Base-by-base conservation (phyloP, 2,113 vertebrate species). In the Perca schrenkii region DNA sequence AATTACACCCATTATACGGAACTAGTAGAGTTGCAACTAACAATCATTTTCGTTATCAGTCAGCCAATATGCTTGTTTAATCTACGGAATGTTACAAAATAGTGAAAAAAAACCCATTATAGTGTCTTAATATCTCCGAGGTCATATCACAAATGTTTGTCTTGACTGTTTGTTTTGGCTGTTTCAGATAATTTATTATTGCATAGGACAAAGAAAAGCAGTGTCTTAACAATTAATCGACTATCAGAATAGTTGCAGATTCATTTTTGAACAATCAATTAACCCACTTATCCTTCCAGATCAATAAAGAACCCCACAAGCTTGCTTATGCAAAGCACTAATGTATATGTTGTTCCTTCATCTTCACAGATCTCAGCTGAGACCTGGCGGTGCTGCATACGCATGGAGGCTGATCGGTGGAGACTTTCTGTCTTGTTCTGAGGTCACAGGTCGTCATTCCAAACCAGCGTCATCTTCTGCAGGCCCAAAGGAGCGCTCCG, bases 391-490 rank as follows among this genome's bases (percentile, higher is more conserved):
- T 50, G 82, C 7, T 6, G 16, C 25, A 56, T 49, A 4, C 34
- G n/a, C 72, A 93, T 88, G 85, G 88, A 92, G 79, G 69, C 84
- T 80, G 76, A 89, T 60, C 73, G 54, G 74, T 71, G 82, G 79
- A 86, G 57, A 77, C 60, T 85, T 62, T 65, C 75, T 14, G 36
- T 87, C 79, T 73, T 63, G 49, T 76, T 83, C 81, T 87, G 91
- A 91, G 86, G 82, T 85, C 79, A 76, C 84, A 74, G 66, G 52
- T 82, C 84, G 31, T 80, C 79, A 53, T 84, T 74, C 83, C 81
- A 58, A 86, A 73, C 72, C 85, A 72, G 72, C 62, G 15, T 76
- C 62, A 8, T 84, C 46, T 15, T 76, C 82, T 70, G 56, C 77
- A 70, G 60, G 66, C 61, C 60, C 21, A 15, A 40, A 74, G 72